Evolutionary conservation across 2,888 invertebrate species (phyloP), one percentile per base, ranked within the genome.

Genomic region (Cactoblastis cactorum): DNA sequence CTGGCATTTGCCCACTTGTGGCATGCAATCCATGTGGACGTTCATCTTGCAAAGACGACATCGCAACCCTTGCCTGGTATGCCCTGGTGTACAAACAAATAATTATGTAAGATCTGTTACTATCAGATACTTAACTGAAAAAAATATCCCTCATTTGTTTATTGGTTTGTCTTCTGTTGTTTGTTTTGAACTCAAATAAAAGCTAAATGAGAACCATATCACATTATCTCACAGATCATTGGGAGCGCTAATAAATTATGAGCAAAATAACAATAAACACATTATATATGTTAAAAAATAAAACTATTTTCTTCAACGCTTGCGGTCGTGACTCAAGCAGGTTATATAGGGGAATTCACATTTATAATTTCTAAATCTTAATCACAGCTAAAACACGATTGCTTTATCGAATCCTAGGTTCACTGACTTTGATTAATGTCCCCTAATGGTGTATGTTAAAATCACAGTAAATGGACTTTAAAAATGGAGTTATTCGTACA

Each of bases 41-140:
- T 97, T 97, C 87, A 95, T 93, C 84, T 97, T 97, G 84, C 97
- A 97, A 58, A 96, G 92, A 51, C 96, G 93, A 80, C 97, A 97
- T 59, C 96, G 94, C 51, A 97, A 86, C 12, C 97, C 97, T 84
- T 97, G 97, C 43, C 96, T 92, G 49, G 97, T 96, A 84, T 97
- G 97, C 53, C 97, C 97, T 96, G 62, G 3, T 33, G 9, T 6
- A 28, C 75, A 37, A 71, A 69, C 52, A 55, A 51, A 48, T 43
- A 49, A 48, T 22, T 4, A 57, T 49, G 34, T 14, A 33, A 39
- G 14, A n/a, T n/a, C n/a, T n/a, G n/a, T n/a, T n/a, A n/a, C n/a
- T n/a, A n/a, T n/a, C n/a, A n/a, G n/a, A n/a, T n/a, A n/a, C n/a
- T n/a, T n/a, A n/a, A n/a, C n/a, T n/a, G n/a, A n/a, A n/a, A n/a